These are phyloP conservation scores for Lota lota DNA, from an alignment of 2,113 vertebrate genomes.

Conservation along the genomic window DNA sequence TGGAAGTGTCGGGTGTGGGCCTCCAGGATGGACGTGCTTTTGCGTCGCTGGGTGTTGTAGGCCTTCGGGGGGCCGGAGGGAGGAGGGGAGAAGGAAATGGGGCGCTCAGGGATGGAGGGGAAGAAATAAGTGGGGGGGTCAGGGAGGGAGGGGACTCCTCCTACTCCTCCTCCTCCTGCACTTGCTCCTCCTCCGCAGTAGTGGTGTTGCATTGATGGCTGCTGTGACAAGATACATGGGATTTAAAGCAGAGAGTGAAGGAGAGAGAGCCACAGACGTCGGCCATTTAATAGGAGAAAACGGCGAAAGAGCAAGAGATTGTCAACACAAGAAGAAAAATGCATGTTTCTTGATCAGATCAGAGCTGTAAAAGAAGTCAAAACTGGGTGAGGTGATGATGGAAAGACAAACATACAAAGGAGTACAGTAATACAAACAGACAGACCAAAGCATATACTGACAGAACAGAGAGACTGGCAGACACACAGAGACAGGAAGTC, in stretches of 20 bases:
- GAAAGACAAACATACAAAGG: slow-evolving; percentile 12
- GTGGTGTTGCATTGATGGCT: slow-evolving; percentile 85
- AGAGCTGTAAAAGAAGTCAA: background rate
- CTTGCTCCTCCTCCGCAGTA: slow-evolving; percentile 66
- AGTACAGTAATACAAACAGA: background rate
- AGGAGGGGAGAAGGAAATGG: slow-evolving; percentile 94
- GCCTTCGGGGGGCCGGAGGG: slow-evolving; percentile 87
- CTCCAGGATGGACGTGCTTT: slow-evolving; percentile 97
- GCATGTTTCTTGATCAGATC: slow-evolving; percentile 6
- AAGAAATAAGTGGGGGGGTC: slow-evolving; percentile 87
- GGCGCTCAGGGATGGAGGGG: slow-evolving; percentile 89
- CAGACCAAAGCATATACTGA: slow-evolving; percentile 15
- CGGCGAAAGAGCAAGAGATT: background rate
- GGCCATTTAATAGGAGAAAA: slow-evolving; percentile 37
- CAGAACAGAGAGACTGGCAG: slow-evolving; percentile 24
- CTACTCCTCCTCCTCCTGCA: slow-evolving; percentile 75
- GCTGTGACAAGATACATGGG: slow-evolving; percentile 85
- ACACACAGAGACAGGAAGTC: slow-evolving; percentile 9
- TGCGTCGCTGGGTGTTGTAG: slow-evolving; percentile 88
- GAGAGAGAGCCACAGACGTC: slow-evolving; percentile 46
- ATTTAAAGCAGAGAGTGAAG: slow-evolving; percentile 64
- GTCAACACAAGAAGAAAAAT: slow-evolving; percentile 20
- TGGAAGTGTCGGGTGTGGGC: slow-evolving; percentile 91
- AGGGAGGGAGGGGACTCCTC: slow-evolving; percentile 73
- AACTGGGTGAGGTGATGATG: slow-evolving; percentile 6